Conservation (phyloP, 2,888 invertebrate species). For the Gryllus longicercus region DNA sequence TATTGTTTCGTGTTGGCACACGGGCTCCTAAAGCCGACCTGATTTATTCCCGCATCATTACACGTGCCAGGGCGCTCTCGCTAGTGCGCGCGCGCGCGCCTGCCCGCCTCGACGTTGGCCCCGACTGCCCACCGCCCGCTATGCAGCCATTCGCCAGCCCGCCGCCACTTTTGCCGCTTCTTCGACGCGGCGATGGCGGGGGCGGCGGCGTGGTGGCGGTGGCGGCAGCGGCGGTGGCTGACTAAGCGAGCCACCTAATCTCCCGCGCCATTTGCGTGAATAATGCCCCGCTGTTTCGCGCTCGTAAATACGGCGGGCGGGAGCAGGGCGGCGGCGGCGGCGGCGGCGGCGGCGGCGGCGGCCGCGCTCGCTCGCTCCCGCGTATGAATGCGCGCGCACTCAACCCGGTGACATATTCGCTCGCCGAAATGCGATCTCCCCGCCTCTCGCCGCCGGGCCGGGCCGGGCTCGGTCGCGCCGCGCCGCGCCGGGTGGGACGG, state of each 20-base stretch:
- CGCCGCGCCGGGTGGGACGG: too few species aligned
- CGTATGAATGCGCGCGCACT: background rate
- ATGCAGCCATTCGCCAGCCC: background rate
- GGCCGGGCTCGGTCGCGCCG: too few species aligned
- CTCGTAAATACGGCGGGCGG: background rate
- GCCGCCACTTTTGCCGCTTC: background rate
- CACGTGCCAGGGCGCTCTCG: background rate
- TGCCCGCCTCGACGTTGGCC: background rate
- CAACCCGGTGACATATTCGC: constrained; percentile 11
- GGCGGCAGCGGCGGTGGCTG: background rate
- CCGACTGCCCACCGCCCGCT: background rate
- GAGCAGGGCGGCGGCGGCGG: background rate
- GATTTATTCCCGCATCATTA: constrained; percentile 17
- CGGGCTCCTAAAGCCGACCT: constrained; percentile 10
- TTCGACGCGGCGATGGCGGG: background rate
- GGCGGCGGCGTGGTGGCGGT: constrained; percentile 2
- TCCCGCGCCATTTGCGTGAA: constrained; percentile 17
- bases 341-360: background rate
- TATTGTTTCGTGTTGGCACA: constrained; percentile 10
- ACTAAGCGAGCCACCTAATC: constrained; percentile 2
- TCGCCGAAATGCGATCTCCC: constrained; percentile 1
- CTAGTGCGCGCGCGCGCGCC: too few species aligned
- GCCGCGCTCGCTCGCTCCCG: background rate
- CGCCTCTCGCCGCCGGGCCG: background rate
- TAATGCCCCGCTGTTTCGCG: constrained; percentile 7